phyloP scores from a whole-genome alignment of 1,140 invertebrate species.

The Atta cephalotes region DNA sequence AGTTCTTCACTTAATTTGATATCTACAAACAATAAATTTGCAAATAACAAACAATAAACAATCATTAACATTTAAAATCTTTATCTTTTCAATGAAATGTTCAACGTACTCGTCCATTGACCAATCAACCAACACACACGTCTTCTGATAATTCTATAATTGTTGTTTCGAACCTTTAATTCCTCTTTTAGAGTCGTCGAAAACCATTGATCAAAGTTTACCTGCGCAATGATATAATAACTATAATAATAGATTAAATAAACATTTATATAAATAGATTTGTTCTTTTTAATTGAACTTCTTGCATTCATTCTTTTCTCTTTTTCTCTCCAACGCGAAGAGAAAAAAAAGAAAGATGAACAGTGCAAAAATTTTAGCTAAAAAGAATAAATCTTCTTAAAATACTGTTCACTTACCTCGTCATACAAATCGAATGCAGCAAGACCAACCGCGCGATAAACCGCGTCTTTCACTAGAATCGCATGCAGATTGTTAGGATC shows the following conservation, averaged over 20 bases:
- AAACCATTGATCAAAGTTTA: slow-evolving; percentile 98
- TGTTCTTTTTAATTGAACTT: too few species aligned
- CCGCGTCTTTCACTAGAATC: slow-evolving; percentile 96
- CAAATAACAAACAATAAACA: background rate
- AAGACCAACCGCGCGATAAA: slow-evolving; percentile 96
- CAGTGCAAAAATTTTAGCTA: too few species aligned
- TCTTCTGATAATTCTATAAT: slow-evolving; percentile 95
- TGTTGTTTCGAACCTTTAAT: slow-evolving; percentile 92
- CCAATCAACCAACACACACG: slow-evolving; percentile 95
- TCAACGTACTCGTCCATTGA: slow-evolving; percentile 80
- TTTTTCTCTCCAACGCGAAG: too few species aligned
- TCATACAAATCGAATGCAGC: slow-evolving; percentile 97
- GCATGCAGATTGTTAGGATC: slow-evolving; percentile 90
- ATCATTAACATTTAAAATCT: background rate
- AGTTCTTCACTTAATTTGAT: slow-evolving; percentile 94
- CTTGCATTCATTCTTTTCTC: too few species aligned
- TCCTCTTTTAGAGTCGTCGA: slow-evolving; percentile 93
- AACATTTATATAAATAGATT: background rate
- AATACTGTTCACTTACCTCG: slow-evolving; percentile 88
- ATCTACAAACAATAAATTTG: slow-evolving; percentile 80
- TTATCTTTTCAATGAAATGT: slow-evolving; percentile 7
- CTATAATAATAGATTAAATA: slow-evolving; percentile 22
- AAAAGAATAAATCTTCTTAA: background rate
- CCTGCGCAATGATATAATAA: slow-evolving; percentile 81
- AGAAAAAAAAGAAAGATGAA: too few species aligned